A percentile compares a stretch with the other conserved stretches of the same genome.
phyloP scores from a whole-genome alignment of 2,113 vertebrate species.

The Oxygymnocypris stewartii region DNA sequence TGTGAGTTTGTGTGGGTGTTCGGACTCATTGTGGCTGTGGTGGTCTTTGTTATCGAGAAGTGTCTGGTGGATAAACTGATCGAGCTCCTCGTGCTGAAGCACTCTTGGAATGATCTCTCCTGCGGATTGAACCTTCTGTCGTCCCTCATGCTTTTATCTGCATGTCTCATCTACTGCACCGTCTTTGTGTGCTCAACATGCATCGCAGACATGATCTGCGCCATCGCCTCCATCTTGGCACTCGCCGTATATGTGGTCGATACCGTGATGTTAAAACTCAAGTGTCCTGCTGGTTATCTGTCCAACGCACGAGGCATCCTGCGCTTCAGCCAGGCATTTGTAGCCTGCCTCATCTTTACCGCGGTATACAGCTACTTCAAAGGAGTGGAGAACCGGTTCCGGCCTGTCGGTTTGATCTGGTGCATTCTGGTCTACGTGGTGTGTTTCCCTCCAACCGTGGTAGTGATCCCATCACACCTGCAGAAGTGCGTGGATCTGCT shows the following conservation, averaged over 20 bases:
- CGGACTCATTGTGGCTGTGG: slow-evolving; percentile 66
- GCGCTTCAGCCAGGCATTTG: slow-evolving; percentile 71
- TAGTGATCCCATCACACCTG: slow-evolving; percentile 71
- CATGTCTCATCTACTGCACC: slow-evolving; percentile 68
- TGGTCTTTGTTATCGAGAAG: slow-evolving; percentile 59
- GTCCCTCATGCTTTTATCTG: slow-evolving; percentile 66
- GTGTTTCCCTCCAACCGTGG: slow-evolving; percentile 73
- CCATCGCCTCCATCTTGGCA: slow-evolving; percentile 69
- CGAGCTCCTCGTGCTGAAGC: slow-evolving; percentile 67
- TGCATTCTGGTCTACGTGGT: slow-evolving; percentile 71
- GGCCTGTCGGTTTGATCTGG: slow-evolving; percentile 54
- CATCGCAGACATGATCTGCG: slow-evolving; percentile 61
- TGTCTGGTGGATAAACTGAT: slow-evolving; percentile 57
- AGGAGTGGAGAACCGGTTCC: slow-evolving; percentile 52
- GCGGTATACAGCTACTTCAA: not conserved
- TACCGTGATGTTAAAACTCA: slow-evolving; percentile 62
- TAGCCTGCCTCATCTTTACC: slow-evolving; percentile 75
- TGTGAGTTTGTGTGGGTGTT: slow-evolving; percentile 80
- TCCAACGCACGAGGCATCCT: slow-evolving; percentile 73
- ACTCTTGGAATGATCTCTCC: slow-evolving; percentile 78
- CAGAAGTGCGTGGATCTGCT: slow-evolving; percentile 62
- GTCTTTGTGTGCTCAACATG: slow-evolving; percentile 53
- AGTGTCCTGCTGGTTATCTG: slow-evolving; percentile 71
- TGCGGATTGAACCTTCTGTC: slow-evolving; percentile 74
- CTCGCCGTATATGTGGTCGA: slow-evolving; percentile 68